Percentiles rank a stretch among this genome's conserved stretches.
These are phyloP conservation scores for Armadillidium nasatum DNA, from an alignment of 1,140 invertebrate genomes.

Conservation along the genomic window DNA sequence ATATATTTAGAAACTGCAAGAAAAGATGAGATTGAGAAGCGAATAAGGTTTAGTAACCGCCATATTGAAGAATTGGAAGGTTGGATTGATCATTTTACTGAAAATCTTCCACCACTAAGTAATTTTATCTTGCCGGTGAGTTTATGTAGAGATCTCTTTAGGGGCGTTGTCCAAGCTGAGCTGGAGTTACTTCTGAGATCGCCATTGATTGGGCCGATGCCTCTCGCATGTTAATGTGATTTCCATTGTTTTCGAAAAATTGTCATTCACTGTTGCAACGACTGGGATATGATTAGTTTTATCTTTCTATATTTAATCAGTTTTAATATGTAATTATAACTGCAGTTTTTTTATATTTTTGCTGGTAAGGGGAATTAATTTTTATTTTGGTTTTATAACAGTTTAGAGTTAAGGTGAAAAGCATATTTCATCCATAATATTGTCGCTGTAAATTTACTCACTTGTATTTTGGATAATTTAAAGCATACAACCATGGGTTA, in stretches of 20 bases:
- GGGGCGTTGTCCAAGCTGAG: slow-evolving; percentile 51
- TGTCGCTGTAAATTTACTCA: too few relatives aligned
- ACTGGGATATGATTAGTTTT: too few relatives aligned
- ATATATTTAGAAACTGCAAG: too few relatives aligned
- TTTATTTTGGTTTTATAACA: too few relatives aligned
- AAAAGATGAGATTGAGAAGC: slow-evolving; percentile 49
- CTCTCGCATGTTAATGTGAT: background rate
- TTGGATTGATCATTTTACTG: slow-evolving; percentile 68
- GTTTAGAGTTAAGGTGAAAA: too few relatives aligned
- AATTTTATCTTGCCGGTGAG: slow-evolving; percentile 73
- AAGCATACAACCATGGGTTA: too few relatives aligned
- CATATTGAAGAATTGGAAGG: slow-evolving; percentile 64
- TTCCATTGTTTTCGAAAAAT: background rate
- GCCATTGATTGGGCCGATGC: slow-evolving; percentile 45
- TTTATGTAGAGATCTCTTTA: slow-evolving; percentile 23
- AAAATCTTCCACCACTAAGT: slow-evolving; percentile 62
- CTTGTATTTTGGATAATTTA: too few relatives aligned
- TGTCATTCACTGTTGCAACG: background rate
- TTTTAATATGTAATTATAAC: too few relatives aligned
- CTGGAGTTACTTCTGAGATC: slow-evolving; percentile 49
- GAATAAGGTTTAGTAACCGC: slow-evolving; percentile 52
- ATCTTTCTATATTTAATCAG: too few relatives aligned
- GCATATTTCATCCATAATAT: too few relatives aligned
- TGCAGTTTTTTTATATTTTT: too few relatives aligned
- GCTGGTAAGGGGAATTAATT: too few relatives aligned